Evolutionary conservation across 2,113 vertebrate genomes (phyloP).

Genomic region (Chitala chitala): DNA sequence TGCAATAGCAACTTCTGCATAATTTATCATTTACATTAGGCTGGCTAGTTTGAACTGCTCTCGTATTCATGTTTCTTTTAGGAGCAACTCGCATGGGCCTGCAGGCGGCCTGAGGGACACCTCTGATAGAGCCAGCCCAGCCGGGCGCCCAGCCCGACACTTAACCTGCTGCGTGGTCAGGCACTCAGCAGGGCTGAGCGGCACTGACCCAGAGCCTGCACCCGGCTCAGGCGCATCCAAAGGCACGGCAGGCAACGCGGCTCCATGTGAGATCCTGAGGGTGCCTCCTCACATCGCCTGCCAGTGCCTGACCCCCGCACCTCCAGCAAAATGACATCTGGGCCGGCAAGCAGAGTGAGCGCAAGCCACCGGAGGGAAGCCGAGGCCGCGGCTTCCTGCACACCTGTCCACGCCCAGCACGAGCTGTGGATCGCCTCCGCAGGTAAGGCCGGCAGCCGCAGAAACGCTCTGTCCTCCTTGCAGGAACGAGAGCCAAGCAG

Average conservation of each 20-base stretch:
- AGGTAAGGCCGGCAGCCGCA: too few relatives aligned
- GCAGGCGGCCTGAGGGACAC: neutral
- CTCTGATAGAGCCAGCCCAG: neutral
- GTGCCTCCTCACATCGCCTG: neutral
- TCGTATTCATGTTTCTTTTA: neutral
- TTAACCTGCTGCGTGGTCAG: too few relatives aligned
- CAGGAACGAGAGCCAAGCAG: neutral
- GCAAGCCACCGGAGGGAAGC: neutral
- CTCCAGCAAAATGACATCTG: conserved; percentile 1
- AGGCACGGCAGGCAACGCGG: neutral
- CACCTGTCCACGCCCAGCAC: neutral
- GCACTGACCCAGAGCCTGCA: neutral
- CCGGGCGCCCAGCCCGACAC: too few relatives aligned
- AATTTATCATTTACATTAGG: neutral
- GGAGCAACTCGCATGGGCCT: too few relatives aligned
- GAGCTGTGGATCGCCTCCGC: neutral
- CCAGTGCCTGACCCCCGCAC: neutral
- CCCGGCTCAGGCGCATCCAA: neutral
- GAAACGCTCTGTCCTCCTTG: neutral
- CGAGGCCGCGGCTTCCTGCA: too few relatives aligned
- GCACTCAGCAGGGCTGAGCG: neutral
- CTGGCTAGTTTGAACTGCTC: neutral
- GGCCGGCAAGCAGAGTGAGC: neutral
- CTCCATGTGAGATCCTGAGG: neutral
- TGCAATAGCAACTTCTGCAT: neutral